These are phyloP conservation scores for Engystomops pustulosus DNA, from an alignment of 2,113 vertebrate genomes.

Conservation along the genomic window DNA sequence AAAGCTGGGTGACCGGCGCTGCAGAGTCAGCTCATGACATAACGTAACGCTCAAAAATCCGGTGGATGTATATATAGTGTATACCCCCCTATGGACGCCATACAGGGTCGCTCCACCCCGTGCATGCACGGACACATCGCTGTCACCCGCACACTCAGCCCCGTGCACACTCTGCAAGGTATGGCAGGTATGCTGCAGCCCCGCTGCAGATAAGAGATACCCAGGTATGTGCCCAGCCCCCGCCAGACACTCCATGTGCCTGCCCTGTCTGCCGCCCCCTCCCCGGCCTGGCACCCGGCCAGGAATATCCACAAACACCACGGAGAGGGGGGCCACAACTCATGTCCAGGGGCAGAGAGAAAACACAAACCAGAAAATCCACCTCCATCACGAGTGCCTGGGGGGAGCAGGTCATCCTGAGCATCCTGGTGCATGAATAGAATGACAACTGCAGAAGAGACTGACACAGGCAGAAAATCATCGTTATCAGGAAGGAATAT, in stretches of 20 bases:
- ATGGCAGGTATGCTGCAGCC: slow-evolving; percentile 13
- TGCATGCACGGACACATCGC: slow-evolving; percentile 20
- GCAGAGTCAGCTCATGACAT: too few relatives aligned
- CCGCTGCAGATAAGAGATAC: slow-evolving; percentile 30
- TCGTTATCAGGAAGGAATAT: too few relatives aligned
- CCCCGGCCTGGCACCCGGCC: neutral
- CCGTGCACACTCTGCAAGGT: neutral
- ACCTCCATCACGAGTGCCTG: neutral
- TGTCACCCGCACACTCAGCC: neutral
- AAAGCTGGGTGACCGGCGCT: too few relatives aligned
- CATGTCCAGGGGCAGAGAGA: too few relatives aligned
- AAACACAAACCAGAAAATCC: neutral
- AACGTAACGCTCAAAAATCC: too few relatives aligned
- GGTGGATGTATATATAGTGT: neutral
- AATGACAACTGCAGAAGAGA: too few relatives aligned
- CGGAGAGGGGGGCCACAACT: neutral
- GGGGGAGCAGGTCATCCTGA: too few relatives aligned
- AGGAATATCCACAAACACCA: neutral
- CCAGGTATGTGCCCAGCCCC: slow-evolving; percentile 46
- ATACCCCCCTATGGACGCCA: neutral
- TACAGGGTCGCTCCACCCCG: neutral
- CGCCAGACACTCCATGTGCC: neutral
- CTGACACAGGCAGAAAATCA: too few relatives aligned
- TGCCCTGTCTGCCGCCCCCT: neutral
- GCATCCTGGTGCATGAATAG: too few relatives aligned